Conservation (phyloP, 1,140 invertebrate genomes). For the Triops longicaudatus region DNA sequence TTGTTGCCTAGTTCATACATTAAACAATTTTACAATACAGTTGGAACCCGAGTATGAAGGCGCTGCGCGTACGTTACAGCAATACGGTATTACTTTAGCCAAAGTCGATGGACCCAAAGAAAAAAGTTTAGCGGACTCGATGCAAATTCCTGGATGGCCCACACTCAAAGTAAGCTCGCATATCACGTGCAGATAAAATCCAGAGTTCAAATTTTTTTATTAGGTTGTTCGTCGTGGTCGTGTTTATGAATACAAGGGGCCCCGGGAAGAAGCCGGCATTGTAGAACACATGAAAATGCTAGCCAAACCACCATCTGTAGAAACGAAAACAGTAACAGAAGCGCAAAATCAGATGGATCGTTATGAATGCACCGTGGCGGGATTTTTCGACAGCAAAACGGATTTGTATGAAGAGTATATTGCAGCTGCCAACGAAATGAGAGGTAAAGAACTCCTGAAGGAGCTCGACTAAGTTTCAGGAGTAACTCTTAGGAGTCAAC, state of each 20-base stretch:
- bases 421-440: constrained; percentile 45
- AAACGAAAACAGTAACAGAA: constrained; percentile 38
- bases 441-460: constrained; percentile 36
- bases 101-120: constrained; percentile 46
- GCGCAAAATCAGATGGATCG: constrained; percentile 42
- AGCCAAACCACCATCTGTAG: constrained; percentile 44
- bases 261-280: constrained; percentile 42
- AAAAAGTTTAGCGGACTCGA: constrained; percentile 40
- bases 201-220: background rate
- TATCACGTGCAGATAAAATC: too few relatives aligned
- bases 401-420: constrained; percentile 43
- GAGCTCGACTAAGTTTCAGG: background rate
- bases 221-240: constrained; percentile 44
- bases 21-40: constrained; percentile 29
- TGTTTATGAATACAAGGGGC: constrained; percentile 45
- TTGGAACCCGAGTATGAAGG: constrained; percentile 46
- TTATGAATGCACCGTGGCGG: constrained; percentile 47
- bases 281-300: constrained; percentile 48
- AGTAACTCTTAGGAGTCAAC: background rate
- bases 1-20: background rate
- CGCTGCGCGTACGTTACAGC: constrained; percentile 41
- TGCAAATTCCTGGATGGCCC: constrained; percentile 43
- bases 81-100: constrained; percentile 40
- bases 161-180: constrained; percentile 37
- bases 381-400: constrained; percentile 46